Conservation (phyloP, 2,888 invertebrate genomes). For the Mimumesa dahlbomi region DNA sequence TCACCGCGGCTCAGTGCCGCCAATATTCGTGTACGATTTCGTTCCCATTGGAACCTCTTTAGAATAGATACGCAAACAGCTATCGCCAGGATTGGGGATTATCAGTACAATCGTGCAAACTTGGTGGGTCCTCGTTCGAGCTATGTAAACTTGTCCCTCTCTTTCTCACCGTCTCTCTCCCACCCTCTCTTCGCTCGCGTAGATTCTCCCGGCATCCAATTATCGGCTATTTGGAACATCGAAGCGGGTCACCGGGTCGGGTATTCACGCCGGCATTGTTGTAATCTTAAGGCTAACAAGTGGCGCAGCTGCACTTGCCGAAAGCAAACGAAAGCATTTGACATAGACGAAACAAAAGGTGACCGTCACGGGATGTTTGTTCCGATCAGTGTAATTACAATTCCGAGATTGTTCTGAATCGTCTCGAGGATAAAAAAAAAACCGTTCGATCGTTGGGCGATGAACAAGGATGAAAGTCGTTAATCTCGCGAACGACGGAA, state of each 20-base stretch:
- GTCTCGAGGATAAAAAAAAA: no score
- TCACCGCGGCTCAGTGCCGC: slow-evolving; percentile 2
- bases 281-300: slow-evolving; percentile 37
- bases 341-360: slow-evolving; percentile 7
- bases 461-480: no score
- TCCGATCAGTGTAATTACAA: slow-evolving; percentile 13
- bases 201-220: slow-evolving; percentile 35
- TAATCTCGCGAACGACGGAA: slow-evolving; percentile 2
- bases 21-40: slow-evolving; percentile 19
- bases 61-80: slow-evolving; percentile 26
- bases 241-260: slow-evolving; percentile 36
- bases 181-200: background rate
- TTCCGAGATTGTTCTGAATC: background rate
- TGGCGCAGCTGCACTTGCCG: slow-evolving; percentile 4
- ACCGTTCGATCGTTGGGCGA: no score
- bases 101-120: slow-evolving; percentile 37
- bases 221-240: slow-evolving; percentile 40
- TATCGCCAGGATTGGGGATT: slow-evolving; percentile 27
- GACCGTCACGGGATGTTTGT: no score
- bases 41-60: slow-evolving; percentile 7
- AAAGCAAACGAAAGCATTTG: slow-evolving; percentile 16
- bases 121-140: slow-evolving; percentile 17
- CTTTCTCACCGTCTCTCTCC: background rate
- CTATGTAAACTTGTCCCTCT: slow-evolving; percentile 19
- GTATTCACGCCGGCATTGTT: slow-evolving; percentile 32